Evolutionary conservation across 2,888 invertebrate species (phyloP), one percentile per base, ranked within the genome.

Genomic region (Heliconius erato): DNA sequence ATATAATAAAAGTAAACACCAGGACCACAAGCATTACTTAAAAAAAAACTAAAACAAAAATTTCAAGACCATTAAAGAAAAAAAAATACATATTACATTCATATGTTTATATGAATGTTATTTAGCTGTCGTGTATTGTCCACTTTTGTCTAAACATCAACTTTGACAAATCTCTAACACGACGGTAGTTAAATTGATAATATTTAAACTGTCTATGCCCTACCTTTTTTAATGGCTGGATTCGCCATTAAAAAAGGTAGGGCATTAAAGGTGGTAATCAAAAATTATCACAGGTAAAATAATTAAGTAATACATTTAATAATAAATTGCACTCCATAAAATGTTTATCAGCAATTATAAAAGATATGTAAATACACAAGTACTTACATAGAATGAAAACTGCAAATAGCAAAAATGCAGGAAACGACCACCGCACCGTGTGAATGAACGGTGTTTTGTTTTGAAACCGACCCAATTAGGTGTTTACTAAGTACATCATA

Each of bases 371-470:
- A 76, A 76, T 63, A 35, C 11, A 11, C 19, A 67, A 49, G 26
- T 67, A 67, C 67, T 28, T 32, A 28, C n/a, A 67, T 40, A 63
- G 80, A 74, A 80, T 80, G 74, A 68, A 80, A 72, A 44, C 4
- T 68, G 74, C 68, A 79, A 63, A 71, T 80, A 76, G 35, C 67
- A 54, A 77, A 23, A 77, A 65, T 63, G 67, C 67, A 81, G 76
- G 78, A 79, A 79, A 69, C 54, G 44, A 69, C 59, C 49, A 44
- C 35, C 68, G 79, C 49, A 23, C 35, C 68, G 79, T 71, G 81
- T 81, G 81, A 81, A 81, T 81, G 81, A 81, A 81, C 81, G 54
- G 71, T n/a, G 68, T 63, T 71, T 80, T 74, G 74, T 54, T 71
- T 72, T 49, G 76, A 78, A 78, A 78, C 77, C 76, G 76, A 76